Evolutionary conservation across 2,797 vertebrate genomes (phyloP).

Genomic region (Lerista edwardsae): DNA sequence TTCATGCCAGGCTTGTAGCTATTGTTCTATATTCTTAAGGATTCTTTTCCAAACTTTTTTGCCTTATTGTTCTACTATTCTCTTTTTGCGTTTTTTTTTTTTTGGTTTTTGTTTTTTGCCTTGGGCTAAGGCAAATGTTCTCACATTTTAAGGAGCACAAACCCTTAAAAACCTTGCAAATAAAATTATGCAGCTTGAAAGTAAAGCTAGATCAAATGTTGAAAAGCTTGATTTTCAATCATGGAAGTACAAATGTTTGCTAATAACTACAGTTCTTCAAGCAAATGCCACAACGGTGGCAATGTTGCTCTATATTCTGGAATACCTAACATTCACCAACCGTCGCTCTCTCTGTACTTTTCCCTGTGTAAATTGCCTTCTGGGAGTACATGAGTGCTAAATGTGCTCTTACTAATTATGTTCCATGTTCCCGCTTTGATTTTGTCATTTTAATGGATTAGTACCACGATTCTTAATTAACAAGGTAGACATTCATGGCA

Average conservation of each 20-base stretch:
- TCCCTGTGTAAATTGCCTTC: neutral
- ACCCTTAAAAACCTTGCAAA: neutral
- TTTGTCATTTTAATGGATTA: conserved; percentile 7
- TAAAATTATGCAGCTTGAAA: neutral
- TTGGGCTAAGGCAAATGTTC: too few species aligned
- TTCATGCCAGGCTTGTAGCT: too few species aligned
- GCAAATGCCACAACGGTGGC: neutral
- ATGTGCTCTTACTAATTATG: neutral
- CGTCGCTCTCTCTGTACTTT: neutral
- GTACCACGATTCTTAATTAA: neutral
- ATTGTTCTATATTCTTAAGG: too few species aligned
- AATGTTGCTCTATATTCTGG: neutral
- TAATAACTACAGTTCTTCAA: neutral
- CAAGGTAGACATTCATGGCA: neutral
- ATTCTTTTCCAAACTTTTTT: too few species aligned
- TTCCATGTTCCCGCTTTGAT: neutral
- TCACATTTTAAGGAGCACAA: too few species aligned
- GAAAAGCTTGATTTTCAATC: neutral
- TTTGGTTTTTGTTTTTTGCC: too few species aligned
- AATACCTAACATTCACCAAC: neutral
- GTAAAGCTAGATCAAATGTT: neutral
- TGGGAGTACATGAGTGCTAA: neutral
- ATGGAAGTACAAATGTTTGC: neutral
- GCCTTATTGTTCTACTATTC: too few species aligned
- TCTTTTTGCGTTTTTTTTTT: too few species aligned